Conservation (phyloP, 2,888 invertebrate species). For the Andrena marginata region DNA sequence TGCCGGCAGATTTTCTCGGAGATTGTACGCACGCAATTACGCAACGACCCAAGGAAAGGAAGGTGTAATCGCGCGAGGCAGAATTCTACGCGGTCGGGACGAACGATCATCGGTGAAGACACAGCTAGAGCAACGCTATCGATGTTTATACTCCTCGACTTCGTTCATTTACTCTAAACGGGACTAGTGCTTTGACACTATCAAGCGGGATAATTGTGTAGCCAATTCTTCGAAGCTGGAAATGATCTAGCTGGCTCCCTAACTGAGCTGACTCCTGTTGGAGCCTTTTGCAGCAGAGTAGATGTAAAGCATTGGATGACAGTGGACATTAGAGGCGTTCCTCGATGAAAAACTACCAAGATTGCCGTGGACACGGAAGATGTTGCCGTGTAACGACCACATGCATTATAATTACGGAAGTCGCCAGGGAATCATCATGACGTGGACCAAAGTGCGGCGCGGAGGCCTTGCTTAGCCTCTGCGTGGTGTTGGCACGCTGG, state of each 20-base stretch:
- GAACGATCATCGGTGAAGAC: neutral
- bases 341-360: neutral
- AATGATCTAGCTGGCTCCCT: neutral
- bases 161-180: neutral
- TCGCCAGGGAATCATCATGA: neutral
- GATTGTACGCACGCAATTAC: conserved; percentile 66
- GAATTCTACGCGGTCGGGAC: conserved; percentile 32
- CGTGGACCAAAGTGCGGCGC: neutral
- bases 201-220: neutral
- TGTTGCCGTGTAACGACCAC: neutral
- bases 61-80: conserved; percentile 42
- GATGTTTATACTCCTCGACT: neutral
- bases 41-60: conserved; percentile 52
- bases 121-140: conserved; percentile 4
- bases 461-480: neutral
- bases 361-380: neutral
- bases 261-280: too few species aligned
- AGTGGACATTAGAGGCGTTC: neutral
- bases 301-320: neutral
- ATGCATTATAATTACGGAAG: conserved; percentile 12
- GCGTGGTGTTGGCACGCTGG: neutral
- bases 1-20: conserved; percentile 56
- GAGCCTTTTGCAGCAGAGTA: too few species aligned
- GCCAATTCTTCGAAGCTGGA: neutral
- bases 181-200: neutral